Evolutionary conservation across 2,113 vertebrate species (phyloP), one percentile per base, ranked within the genome.

Genomic region (Propithecus coquereli): DNA sequence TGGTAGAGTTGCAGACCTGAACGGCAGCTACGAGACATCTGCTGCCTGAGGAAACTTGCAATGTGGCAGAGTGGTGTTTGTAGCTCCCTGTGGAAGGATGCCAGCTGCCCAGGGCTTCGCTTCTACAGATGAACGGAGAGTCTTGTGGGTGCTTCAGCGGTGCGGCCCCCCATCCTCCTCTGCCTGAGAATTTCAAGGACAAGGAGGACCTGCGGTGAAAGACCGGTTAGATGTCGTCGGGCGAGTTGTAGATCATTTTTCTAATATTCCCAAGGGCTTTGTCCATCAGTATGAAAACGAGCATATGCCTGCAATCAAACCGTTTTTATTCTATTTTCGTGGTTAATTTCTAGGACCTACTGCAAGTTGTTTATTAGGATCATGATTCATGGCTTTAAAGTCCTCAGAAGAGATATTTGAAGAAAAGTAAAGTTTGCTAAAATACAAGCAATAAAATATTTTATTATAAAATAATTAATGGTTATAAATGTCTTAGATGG

Each of bases 11-110:
- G 97, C 97, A 97, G 98, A 98, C 98, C 98, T 96, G 98, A 92
- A 52, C 79, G 63, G 65, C 98, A 97, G 98, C 96, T 96, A 90
- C 87, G 8, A 95, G 96, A 96, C 98, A 98, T 98, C 98, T 98
- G 98, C 0, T 84, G 96, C 97, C 45, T 61, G 97, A 94, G 97
- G 98, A 97, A 96, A 54, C 97, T 96, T 5, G 87, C 96, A 63
- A 12, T 2, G 12, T 11, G 12, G 89, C 47, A 59, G 83, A 97
- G 96, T 66, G 20, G 79, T 0, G 79, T 14, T 59, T 91, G 61
- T 34, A 88, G 94, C 98, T 97, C 97, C 98, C 2, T 0, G 1
- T 89, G 98, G 97, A 98, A 95, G 66, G 66, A 9, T 3, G 96
- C 97, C 98, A 98, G 98, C 97, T 98, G 98, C 98, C 98, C 61